Percentiles rank a stretch among this genome's conserved stretches.
phyloP scores from a whole-genome alignment of 2,797 vertebrate genomes.

The Coendou prehensilis region DNA sequence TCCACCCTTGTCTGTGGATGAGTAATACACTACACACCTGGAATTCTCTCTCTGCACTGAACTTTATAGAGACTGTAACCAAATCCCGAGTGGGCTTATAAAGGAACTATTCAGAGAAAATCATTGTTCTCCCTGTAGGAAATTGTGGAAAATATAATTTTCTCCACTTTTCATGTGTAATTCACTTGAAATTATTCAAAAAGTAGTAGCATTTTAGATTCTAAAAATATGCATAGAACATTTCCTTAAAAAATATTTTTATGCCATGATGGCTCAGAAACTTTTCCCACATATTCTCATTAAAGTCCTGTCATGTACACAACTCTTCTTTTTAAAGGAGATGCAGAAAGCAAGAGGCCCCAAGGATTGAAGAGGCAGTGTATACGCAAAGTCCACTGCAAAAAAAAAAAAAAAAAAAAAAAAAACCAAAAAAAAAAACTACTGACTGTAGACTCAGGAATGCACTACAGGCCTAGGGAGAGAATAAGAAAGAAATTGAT shows the following conservation, averaged over 20 bases:
- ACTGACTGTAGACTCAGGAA: background rate
- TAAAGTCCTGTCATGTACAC: background rate
- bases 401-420: background rate
- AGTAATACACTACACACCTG: background rate
- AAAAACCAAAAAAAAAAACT: background rate
- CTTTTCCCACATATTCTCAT: background rate
- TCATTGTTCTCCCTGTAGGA: constrained; percentile 26
- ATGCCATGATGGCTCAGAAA: background rate
- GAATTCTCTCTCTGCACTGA: background rate
- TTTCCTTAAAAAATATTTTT: constrained; percentile 16
- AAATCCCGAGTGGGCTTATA: background rate
- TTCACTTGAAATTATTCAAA: constrained; percentile 56
- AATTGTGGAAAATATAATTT: constrained; percentile 19
- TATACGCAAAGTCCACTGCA: background rate
- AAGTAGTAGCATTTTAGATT: constrained; percentile 54
- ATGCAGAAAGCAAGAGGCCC: background rate
- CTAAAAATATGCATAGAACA: background rate
- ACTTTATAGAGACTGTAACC: background rate
- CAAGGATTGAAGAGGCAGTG: too few relatives aligned
- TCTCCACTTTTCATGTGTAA: background rate
- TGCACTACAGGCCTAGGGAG: background rate
- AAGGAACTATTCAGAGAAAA: constrained; percentile 37
- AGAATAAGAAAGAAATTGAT: background rate
- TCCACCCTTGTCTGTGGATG: background rate
- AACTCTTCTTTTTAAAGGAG: background rate